Percentiles rank a stretch among this genome's conserved stretches.
Evolutionary conservation across 2,113 vertebrate species (phyloP).

Genomic region (Alces alces): DNA sequence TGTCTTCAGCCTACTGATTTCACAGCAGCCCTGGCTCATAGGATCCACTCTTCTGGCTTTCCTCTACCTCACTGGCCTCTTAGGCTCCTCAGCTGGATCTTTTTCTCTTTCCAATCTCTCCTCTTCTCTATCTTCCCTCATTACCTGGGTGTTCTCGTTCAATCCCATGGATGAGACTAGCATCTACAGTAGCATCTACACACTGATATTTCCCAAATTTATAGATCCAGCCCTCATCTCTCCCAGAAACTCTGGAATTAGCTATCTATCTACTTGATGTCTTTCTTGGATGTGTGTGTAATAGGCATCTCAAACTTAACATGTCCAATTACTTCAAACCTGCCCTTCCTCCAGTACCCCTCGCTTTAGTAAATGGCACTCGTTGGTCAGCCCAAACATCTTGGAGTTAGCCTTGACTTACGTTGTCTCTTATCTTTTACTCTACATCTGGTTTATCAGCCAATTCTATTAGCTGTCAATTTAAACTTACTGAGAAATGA

Average conservation of each 20-base stretch:
- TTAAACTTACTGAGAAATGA: neutral
- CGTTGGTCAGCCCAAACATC: neutral
- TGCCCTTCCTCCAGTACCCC: neutral
- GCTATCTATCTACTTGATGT: neutral
- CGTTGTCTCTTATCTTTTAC: neutral
- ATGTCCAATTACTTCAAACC: neutral
- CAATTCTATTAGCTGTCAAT: neutral
- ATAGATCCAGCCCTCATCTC: neutral
- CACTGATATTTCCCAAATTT: neutral
- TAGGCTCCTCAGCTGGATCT: neutral
- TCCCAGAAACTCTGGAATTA: neutral
- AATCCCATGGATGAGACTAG: neutral
- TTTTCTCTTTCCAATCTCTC: neutral
- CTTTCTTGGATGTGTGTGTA: neutral
- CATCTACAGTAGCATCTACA: neutral
- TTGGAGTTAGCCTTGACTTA: neutral
- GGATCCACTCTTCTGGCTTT: neutral
- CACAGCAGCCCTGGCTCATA: neutral
- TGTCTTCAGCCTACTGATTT: neutral
- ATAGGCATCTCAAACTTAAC: neutral
- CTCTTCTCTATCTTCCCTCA: neutral
- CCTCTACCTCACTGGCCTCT: neutral
- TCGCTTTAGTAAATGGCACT: neutral
- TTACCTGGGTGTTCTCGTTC: neutral
- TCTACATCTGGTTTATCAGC: neutral